Evolutionary conservation across 2,888 invertebrate genomes (phyloP).

Genomic region (Zygogramma bicolorata): DNA sequence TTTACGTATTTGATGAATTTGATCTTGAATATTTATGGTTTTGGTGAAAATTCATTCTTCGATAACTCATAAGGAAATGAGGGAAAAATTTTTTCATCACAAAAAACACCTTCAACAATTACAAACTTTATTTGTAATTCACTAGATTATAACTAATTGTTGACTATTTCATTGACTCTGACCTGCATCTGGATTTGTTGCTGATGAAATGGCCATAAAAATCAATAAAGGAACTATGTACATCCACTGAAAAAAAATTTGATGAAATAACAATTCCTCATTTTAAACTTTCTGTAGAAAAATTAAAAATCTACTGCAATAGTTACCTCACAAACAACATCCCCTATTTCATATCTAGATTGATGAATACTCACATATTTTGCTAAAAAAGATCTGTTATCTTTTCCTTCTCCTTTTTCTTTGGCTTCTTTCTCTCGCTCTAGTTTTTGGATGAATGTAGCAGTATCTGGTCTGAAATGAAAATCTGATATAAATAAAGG

Average conservation of each 20-base stretch:
- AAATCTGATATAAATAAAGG: slow-evolving; percentile 9
- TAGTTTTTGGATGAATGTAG: slow-evolving; percentile 92
- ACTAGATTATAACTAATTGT: not conserved
- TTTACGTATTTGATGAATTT: too few relatives aligned
- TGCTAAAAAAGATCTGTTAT: slow-evolving; percentile 94
- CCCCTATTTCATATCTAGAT: not conserved
- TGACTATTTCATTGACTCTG: slow-evolving; percentile 36
- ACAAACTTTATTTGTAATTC: not conserved
- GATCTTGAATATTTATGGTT: too few relatives aligned
- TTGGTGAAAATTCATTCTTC: too few relatives aligned
- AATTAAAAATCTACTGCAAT: too few relatives aligned
- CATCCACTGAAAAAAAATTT: slow-evolving; percentile 89
- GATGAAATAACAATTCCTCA: not conserved
- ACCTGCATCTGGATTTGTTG: slow-evolving; percentile 80
- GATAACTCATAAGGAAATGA: too few relatives aligned
- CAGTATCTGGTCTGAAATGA: slow-evolving; percentile 86
- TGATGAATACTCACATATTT: slow-evolving; percentile 91
- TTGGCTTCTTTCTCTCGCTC: slow-evolving; percentile 91
- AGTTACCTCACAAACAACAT: not conserved
- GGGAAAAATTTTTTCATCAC: too few relatives aligned
- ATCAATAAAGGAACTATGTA: slow-evolving; percentile 95
- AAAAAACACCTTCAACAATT: not conserved
- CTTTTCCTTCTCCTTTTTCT: slow-evolving; percentile 90
- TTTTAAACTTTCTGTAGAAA: too few relatives aligned
- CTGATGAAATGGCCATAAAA: slow-evolving; percentile 90